Evolutionary conservation across 2,113 vertebrate species (phyloP).

Genomic region (Lepus americanus): DNA sequence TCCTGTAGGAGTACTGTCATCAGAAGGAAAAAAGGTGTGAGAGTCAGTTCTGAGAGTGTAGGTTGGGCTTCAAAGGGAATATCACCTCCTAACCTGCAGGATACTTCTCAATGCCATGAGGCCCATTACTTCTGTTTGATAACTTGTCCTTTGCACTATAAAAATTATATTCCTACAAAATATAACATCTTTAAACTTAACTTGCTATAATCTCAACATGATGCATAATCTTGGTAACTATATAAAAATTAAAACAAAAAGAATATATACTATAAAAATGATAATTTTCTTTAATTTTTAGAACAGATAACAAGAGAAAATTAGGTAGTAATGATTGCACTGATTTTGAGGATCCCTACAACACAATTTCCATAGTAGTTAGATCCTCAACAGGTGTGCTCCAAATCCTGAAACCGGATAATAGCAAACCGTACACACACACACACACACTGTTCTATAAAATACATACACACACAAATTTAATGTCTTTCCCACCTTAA

Average conservation of each 20-base stretch:
- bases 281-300: constrained; percentile 28
- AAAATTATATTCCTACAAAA: not conserved
- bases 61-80: not conserved
- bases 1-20: not conserved
- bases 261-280: not conserved
- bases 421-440: not conserved
- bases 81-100: not conserved
- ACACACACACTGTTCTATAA: too few species aligned
- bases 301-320: not conserved
- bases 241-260: not conserved
- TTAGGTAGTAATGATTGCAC: not conserved
- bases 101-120: not conserved
- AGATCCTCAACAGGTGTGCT: not conserved
- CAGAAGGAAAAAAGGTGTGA: not conserved
- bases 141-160: not conserved
- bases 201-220: not conserved
- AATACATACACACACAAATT: not conserved
- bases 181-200: not conserved
- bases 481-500: not conserved
- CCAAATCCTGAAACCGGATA: not conserved
- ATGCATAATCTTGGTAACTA: too few species aligned
- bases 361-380: not conserved
- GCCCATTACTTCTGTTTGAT: not conserved
- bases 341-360: not conserved
- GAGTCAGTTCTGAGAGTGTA: not conserved